phyloP scores from a whole-genome alignment of 2,113 vertebrate species.

The Crotalus tigris region DNA sequence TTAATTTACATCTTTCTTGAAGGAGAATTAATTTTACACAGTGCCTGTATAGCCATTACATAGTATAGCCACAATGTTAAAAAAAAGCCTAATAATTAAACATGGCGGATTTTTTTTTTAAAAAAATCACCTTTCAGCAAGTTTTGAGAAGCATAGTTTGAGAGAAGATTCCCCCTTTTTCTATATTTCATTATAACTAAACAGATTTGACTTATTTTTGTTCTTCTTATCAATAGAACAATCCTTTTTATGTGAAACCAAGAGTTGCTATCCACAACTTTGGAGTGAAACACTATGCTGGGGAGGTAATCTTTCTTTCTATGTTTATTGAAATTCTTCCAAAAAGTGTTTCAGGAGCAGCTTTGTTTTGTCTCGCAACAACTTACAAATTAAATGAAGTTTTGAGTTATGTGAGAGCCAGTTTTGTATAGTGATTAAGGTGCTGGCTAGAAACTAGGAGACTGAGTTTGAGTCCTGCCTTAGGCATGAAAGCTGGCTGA shows the following conservation, averaged over 20 bases:
- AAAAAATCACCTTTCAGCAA: constrained; percentile 20
- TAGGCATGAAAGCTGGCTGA: not conserved
- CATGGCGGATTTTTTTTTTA: constrained; percentile 28
- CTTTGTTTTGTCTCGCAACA: constrained; percentile 50
- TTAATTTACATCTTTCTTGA: constrained; percentile 34
- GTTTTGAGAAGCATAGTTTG: constrained; percentile 29
- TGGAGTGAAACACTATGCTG: constrained; percentile 94
- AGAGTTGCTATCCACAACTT: constrained; percentile 92
- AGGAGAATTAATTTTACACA: constrained; percentile 41
- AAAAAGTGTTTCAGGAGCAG: constrained; percentile 47
- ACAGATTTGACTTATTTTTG: constrained; percentile 18
- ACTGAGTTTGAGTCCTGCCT: not conserved
- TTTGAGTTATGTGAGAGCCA: constrained; percentile 9
- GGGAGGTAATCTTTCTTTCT: constrained; percentile 81
- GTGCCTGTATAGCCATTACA: constrained; percentile 36
- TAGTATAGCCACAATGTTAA: constrained; percentile 43
- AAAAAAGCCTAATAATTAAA: constrained; percentile 41
- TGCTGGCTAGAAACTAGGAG: not conserved
- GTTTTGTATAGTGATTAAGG: not conserved
- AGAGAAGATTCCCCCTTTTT: constrained; percentile 16
- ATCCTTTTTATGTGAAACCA: constrained; percentile 94
- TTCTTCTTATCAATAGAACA: constrained; percentile 76
- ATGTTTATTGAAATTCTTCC: constrained; percentile 53
- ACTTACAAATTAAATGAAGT: constrained; percentile 22
- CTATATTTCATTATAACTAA: not conserved